phyloP scores from a whole-genome alignment of 2,888 invertebrate species.

The Eilema caniola region DNA sequence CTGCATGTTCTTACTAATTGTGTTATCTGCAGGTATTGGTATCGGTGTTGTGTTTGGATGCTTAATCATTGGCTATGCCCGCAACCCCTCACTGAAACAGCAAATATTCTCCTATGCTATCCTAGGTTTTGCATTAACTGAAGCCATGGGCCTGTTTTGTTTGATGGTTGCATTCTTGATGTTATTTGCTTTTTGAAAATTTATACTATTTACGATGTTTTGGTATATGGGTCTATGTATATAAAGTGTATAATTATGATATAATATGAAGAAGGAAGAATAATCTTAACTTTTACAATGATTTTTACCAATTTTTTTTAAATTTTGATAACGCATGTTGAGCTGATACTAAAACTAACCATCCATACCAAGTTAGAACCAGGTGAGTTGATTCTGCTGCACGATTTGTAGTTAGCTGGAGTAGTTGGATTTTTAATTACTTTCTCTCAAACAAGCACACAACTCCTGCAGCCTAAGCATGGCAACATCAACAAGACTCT shows the following conservation, averaged over 20 bases:
- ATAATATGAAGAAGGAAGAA: conserved; percentile 10
- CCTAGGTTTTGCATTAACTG: conserved; percentile 98
- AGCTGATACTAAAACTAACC: conserved; percentile 4
- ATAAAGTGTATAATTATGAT: conserved; percentile 14
- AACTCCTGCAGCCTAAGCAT: no score
- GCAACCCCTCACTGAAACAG: conserved; percentile 98
- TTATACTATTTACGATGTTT: conserved; percentile 28
- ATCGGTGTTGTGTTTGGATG: conserved; percentile 99
- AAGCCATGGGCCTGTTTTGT: conserved; percentile 99
- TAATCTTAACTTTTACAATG: conserved; percentile 16
- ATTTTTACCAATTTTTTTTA: conserved; percentile 7
- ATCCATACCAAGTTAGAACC: conserved; percentile 37
- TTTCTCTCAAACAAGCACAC: background rate
- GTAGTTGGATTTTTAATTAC: background rate
- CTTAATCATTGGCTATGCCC: conserved; percentile 98
- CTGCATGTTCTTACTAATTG: conserved; percentile 37
- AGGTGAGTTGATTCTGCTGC: conserved; percentile 60
- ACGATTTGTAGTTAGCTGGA: conserved; percentile 47
- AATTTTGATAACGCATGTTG: conserved; percentile 6
- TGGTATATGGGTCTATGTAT: conserved; percentile 55
- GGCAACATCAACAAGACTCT: no score
- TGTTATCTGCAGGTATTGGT: conserved; percentile 93
- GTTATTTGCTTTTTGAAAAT: conserved; percentile 94
- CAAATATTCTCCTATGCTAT: conserved; percentile 99
- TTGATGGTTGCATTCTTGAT: conserved; percentile 99